Evolutionary conservation across 2,797 vertebrate species (phyloP).

Genomic region (Falco naumanni): DNA sequence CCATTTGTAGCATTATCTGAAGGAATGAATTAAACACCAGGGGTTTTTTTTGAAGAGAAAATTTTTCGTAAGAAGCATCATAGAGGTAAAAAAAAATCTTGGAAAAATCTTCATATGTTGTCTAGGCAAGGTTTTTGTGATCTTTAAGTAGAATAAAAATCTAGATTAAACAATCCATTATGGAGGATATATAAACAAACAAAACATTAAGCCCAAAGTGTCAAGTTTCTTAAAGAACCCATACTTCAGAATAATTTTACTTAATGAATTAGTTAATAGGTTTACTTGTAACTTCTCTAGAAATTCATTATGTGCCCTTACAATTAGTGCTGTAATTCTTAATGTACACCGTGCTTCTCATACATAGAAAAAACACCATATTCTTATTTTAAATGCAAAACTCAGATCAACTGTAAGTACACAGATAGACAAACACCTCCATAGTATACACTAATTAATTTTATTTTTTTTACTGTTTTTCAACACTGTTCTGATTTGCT

Average conservation of each 20-base stretch:
- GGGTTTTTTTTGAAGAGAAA: background rate
- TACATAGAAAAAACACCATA: background rate
- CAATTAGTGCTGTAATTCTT: background rate
- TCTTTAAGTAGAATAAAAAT: background rate
- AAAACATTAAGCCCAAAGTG: background rate
- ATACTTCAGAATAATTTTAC: background rate
- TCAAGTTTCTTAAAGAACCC: background rate
- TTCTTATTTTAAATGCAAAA: conserved; percentile 1
- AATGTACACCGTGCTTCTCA: background rate
- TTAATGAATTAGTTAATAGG: background rate
- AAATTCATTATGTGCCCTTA: background rate
- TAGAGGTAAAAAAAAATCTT: background rate
- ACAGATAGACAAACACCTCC: background rate
- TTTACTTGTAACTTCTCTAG: background rate
- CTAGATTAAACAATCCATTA: background rate
- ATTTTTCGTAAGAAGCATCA: background rate
- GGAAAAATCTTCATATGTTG: background rate
- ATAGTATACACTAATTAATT: background rate
- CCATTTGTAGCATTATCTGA: background rate
- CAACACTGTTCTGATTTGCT: background rate
- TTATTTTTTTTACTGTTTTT: background rate
- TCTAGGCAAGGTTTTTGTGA: background rate
- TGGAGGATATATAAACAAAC: background rate
- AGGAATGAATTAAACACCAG: background rate
- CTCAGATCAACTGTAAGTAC: background rate